Evolutionary conservation across 2,113 vertebrate genomes (phyloP).

Genomic region (Dasyprocta punctata): DNA sequence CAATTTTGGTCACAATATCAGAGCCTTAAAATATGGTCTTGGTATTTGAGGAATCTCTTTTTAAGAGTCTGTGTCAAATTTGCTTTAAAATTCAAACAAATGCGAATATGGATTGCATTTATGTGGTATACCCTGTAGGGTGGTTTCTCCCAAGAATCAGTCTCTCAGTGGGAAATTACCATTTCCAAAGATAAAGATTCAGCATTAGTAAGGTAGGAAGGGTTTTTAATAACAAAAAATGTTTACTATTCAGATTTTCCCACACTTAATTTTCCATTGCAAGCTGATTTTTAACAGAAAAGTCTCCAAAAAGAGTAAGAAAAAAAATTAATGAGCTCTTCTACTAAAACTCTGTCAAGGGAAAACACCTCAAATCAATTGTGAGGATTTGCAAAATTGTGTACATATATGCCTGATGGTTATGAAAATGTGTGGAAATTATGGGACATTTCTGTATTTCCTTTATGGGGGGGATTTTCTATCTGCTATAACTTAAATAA

Average conservation of each 20-base stretch:
- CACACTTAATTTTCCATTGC: not conserved
- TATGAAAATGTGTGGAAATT: not conserved
- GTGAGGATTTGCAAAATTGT: not conserved
- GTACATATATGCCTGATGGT: not conserved
- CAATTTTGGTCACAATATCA: not conserved
- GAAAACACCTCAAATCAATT: not conserved
- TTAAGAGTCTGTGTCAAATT: not conserved
- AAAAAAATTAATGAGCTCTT: not conserved
- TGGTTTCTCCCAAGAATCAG: not conserved
- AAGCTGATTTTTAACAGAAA: not conserved
- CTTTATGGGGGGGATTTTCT: not conserved
- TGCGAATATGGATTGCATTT: not conserved
- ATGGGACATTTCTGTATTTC: not conserved
- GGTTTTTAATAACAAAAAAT: not conserved
- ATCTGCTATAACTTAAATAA: not conserved
- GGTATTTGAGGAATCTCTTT: not conserved
- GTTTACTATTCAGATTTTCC: not conserved
- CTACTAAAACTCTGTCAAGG: not conserved
- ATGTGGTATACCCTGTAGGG: not conserved
- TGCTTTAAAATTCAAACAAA: slow-evolving; percentile 32
- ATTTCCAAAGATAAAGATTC: not conserved
- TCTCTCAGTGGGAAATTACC: not conserved
- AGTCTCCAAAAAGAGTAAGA: not conserved
- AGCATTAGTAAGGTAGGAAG: not conserved
- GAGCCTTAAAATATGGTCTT: not conserved